Conservation (phyloP, 2,888 invertebrate genomes). For the Stenotaenia linearis region DNA sequence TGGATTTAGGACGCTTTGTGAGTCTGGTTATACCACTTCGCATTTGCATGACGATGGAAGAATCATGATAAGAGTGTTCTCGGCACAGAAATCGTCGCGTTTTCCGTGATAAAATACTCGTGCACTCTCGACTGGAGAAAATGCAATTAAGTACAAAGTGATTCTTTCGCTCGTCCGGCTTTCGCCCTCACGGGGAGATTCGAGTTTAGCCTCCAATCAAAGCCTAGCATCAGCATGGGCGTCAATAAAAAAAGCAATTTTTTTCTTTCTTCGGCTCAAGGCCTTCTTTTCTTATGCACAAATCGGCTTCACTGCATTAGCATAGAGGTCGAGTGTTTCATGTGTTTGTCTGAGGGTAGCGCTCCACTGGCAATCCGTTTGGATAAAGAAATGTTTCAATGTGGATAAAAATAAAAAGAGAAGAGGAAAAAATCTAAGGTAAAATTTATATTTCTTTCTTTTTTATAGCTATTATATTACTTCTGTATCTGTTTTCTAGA, state of each 20-base stretch:
- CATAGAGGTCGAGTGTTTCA: constrained; percentile 5
- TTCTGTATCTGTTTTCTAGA: background rate
- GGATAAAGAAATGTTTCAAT: constrained; percentile 9
- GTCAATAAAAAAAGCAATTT: background rate
- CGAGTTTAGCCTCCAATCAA: background rate
- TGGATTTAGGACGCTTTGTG: background rate
- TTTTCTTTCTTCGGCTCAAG: background rate
- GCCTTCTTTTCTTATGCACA: constrained; percentile 4
- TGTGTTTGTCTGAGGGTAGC: background rate
- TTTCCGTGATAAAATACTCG: background rate
- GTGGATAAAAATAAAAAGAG: background rate
- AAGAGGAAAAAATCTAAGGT: background rate
- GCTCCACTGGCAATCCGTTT: background rate
- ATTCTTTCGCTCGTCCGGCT: background rate
- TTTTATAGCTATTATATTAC: background rate
- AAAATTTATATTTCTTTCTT: background rate
- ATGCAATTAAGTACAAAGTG: background rate
- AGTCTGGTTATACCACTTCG: background rate
- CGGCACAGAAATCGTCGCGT: background rate
- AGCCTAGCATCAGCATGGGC: background rate
- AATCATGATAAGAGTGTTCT: background rate
- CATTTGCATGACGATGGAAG: background rate
- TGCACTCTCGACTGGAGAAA: background rate
- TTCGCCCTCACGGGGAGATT: background rate
- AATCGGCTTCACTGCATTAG: constrained; percentile 5